Evolutionary conservation across 2,113 vertebrate genomes (phyloP).

Genomic region (Oncorhynchus clarkii): DNA sequence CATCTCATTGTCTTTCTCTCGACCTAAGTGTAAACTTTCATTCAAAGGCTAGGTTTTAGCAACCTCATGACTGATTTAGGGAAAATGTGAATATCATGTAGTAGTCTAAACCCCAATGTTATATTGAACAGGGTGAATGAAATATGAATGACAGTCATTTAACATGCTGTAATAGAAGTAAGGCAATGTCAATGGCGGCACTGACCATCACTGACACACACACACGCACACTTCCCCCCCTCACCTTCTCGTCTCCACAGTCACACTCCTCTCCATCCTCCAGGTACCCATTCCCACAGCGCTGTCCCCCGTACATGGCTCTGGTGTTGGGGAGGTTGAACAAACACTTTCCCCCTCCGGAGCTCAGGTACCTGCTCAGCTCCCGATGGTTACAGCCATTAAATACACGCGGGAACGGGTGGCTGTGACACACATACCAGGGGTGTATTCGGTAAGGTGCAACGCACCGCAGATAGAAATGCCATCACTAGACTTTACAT

Average conservation of each 20-base stretch:
- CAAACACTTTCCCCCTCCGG: slow-evolving; percentile 96
- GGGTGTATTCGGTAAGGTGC: neutral
- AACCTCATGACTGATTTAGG: too few relatives aligned
- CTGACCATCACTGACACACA: neutral
- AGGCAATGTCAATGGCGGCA: slow-evolving; percentile 74
- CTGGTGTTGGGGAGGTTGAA: slow-evolving; percentile 91
- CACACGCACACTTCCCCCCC: slow-evolving; percentile 17
- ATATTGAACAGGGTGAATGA: too few relatives aligned
- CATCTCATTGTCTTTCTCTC: too few relatives aligned
- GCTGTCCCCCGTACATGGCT: slow-evolving; percentile 85
- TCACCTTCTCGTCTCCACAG: slow-evolving; percentile 92
- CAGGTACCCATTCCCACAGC: slow-evolving; percentile 95
- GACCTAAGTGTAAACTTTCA: too few relatives aligned
- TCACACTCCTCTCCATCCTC: slow-evolving; percentile 97
- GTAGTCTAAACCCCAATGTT: too few relatives aligned
- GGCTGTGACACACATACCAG: slow-evolving; percentile 61
- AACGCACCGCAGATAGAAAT: neutral
- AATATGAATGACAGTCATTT: too few relatives aligned
- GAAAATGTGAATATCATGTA: too few relatives aligned
- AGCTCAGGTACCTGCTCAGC: slow-evolving; percentile 85
- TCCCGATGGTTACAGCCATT: slow-evolving; percentile 87
- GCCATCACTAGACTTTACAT: neutral
- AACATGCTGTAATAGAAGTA: too few relatives aligned
- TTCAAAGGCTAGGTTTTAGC: too few relatives aligned
- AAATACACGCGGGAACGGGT: slow-evolving; percentile 92